phyloP scores from a whole-genome alignment of 2,113 vertebrate genomes.

The Ctenomys sociabilis region DNA sequence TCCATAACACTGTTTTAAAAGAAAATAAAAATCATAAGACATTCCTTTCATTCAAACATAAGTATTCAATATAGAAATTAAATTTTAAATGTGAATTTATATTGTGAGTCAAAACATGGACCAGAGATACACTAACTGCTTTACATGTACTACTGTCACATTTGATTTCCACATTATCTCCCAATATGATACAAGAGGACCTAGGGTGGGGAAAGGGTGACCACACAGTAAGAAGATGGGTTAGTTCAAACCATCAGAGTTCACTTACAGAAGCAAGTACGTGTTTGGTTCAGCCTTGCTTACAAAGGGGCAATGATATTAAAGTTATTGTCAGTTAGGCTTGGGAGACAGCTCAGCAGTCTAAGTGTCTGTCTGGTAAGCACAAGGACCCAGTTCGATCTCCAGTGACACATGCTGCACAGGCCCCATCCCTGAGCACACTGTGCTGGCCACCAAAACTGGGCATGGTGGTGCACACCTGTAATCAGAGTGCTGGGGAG shows the following conservation, averaged over 20 bases:
- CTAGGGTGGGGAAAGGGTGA: background rate
- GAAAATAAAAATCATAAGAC: conserved; percentile 34
- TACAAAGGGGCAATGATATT: background rate
- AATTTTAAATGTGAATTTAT: conserved; percentile 1
- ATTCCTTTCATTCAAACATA: background rate
- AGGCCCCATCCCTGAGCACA: too few species aligned
- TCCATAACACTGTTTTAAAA: background rate
- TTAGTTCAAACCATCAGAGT: background rate
- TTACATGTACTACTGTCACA: background rate
- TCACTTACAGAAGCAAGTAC: background rate
- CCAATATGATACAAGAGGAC: background rate
- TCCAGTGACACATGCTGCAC: too few species aligned
- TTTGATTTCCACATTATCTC: background rate
- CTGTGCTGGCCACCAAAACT: too few species aligned
- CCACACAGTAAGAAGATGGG: background rate
- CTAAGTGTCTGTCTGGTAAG: too few species aligned
- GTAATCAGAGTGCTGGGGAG: too few species aligned
- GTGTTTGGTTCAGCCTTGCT: background rate
- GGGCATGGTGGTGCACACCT: too few species aligned
- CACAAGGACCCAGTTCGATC: too few species aligned
- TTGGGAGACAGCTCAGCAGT: too few species aligned
- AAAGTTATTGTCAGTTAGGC: background rate
- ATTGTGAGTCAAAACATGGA: background rate
- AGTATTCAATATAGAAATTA: background rate
- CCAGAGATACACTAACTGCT: background rate